Conservation (phyloP, 2,888 invertebrate species). For the Sceliomorpha sp. region DNA sequence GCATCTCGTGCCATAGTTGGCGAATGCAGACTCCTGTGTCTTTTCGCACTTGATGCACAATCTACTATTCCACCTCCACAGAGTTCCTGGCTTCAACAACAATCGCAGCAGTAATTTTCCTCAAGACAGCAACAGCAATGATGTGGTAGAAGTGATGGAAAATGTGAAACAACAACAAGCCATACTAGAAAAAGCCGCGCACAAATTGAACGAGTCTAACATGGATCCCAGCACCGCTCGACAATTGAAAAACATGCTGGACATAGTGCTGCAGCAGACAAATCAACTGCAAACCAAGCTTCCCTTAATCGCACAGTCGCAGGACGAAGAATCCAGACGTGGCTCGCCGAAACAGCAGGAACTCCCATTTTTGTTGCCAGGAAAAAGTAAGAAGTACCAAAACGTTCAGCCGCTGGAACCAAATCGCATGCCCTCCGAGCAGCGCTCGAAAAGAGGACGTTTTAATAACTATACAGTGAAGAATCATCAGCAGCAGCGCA, state of each 20-base stretch:
- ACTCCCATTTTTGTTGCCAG: constrained; percentile 24
- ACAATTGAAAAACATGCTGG: constrained; percentile 73
- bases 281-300: constrained; percentile 73
- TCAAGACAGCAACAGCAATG: constrained; percentile 2
- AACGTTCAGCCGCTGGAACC: constrained; percentile 45
- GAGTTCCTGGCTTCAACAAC: not conserved
- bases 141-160: constrained; percentile 59
- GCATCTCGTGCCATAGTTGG: too few relatives aligned
- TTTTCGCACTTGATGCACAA: not conserved
- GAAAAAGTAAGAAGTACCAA: constrained; percentile 41
- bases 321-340: not conserved
- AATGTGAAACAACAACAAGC: constrained; percentile 72
- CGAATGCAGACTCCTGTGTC: too few relatives aligned
- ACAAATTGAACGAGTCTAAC: constrained; percentile 64
- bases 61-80: constrained; percentile 3
- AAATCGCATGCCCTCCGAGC: constrained; percentile 4
- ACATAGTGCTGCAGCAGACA: constrained; percentile 74
- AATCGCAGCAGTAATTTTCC: constrained; percentile 16
- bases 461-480: not conserved
- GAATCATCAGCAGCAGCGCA: not conserved
- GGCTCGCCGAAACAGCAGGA: not conserved
- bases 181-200: constrained; percentile 70
- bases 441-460: too few relatives aligned
- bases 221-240: constrained; percentile 71
- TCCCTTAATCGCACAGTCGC: constrained; percentile 26